Evolutionary conservation across 2,797 vertebrate genomes (phyloP).

Genomic region (Acrocephalus scirpaceus): DNA sequence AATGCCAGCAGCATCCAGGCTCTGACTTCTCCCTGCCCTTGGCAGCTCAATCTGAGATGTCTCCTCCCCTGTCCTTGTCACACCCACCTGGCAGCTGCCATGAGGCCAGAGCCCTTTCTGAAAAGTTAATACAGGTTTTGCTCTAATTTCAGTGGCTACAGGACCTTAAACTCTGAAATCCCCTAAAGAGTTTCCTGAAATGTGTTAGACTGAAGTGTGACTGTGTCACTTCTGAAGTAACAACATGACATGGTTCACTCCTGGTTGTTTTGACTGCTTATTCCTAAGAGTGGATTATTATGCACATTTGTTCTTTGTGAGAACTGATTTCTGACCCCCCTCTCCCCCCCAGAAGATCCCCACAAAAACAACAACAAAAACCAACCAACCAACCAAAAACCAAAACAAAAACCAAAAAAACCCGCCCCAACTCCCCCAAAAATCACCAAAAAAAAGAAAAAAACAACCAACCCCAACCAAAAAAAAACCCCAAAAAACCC

Average conservation of each 20-base stretch:
- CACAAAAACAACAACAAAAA: neutral
- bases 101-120: neutral
- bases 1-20: neutral
- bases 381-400: too few species aligned
- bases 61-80: neutral
- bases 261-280: conserved; percentile 5
- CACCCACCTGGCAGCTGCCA: neutral
- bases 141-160: neutral
- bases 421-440: neutral
- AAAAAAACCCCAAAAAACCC: too few species aligned
- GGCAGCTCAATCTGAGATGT: rapidly evolving
- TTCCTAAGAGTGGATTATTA: neutral
- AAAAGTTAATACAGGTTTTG: neutral
- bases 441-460: neutral
- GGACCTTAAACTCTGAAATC: neutral
- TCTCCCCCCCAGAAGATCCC: neutral
- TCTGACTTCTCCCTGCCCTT: neutral
- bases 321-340: neutral
- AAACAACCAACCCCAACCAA: too few species aligned
- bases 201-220: neutral
- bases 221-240: neutral
- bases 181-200: neutral
- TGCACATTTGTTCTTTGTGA: neutral
- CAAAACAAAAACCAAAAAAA: neutral
- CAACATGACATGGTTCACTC: neutral